These are phyloP conservation scores for Junonia oenone DNA, from an alignment of 2,888 invertebrate species.

Conservation along the genomic window DNA sequence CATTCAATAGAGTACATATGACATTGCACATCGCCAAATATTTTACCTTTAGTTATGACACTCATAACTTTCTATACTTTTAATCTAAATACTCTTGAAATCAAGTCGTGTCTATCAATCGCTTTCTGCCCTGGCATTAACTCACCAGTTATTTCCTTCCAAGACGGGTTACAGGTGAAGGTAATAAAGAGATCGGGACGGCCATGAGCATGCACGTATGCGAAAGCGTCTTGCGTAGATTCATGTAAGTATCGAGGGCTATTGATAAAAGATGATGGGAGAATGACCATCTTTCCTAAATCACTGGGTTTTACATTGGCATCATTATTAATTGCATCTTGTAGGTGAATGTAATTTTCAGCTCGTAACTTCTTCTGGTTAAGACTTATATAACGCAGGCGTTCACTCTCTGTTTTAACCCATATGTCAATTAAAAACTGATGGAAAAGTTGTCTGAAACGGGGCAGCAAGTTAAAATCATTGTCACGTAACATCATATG, in stretches of 20 bases:
- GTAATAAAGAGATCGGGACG: constrained; percentile 22
- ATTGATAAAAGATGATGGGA: constrained; percentile 29
- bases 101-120: constrained; percentile 23
- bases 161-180: constrained; percentile 23
- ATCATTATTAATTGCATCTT: constrained; percentile 33
- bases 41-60: constrained; percentile 19
- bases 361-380: constrained; percentile 5
- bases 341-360: constrained; percentile 27
- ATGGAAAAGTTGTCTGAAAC: constrained; percentile 35
- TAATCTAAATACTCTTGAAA: constrained; percentile 24
- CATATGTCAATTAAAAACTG: constrained; percentile 51
- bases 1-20: constrained; percentile 36
- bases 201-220: constrained; percentile 23
- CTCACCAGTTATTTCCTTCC: constrained; percentile 17
- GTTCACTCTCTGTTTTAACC: constrained; percentile 47
- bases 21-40: constrained; percentile 28
- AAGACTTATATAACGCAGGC: constrained; percentile 37
- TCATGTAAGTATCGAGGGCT: constrained; percentile 30
- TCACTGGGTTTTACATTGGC: no score
- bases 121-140: constrained; percentile 17
- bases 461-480: constrained; percentile 5
- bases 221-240: constrained; percentile 29
- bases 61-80: no score
- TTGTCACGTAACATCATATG: constrained; percentile 19
- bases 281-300: constrained; percentile 18